Conservation (phyloP, 2,113 vertebrate genomes). For the Psammodynastes pulverulentus region DNA sequence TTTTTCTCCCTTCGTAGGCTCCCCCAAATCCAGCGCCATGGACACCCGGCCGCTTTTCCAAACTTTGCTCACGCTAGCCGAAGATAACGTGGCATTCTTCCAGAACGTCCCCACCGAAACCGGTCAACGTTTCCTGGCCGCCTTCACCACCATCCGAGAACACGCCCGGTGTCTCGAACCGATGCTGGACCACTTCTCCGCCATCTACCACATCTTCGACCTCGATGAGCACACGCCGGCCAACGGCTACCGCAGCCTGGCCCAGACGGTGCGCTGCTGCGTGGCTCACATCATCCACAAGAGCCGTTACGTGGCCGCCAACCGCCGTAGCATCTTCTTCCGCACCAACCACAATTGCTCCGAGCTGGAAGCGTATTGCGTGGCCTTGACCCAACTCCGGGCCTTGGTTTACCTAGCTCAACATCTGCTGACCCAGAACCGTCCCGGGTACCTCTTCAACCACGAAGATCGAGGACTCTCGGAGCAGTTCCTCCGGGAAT, state of each 20-base stretch:
- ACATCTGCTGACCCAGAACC: constrained; percentile 80
- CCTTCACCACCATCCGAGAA: constrained; percentile 77
- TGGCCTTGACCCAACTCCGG: constrained; percentile 82
- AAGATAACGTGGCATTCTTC: constrained; percentile 84
- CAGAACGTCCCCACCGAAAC: constrained; percentile 69
- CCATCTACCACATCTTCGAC: constrained; percentile 84
- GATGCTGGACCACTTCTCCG: constrained; percentile 69
- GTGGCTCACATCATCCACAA: constrained; percentile 87
- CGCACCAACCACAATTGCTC: constrained; percentile 79
- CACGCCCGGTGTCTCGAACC: constrained; percentile 81
- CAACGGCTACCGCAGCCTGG: constrained; percentile 88
- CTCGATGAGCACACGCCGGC: constrained; percentile 84
- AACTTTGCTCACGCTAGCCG: constrained; percentile 76
- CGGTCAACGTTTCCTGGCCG: constrained; percentile 65
- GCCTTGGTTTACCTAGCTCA: constrained; percentile 86
- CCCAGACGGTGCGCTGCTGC: constrained; percentile 85
- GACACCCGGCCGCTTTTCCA: constrained; percentile 81
- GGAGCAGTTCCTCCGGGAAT: constrained; percentile 81
- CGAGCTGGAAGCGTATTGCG: constrained; percentile 88
- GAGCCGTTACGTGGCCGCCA: constrained; percentile 82
- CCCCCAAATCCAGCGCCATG: constrained; percentile 66
- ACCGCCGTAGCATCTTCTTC: constrained; percentile 88
- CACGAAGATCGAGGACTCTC: constrained; percentile 79
- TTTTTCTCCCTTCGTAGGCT: constrained; percentile 39
- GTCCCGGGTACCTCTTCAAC: constrained; percentile 77